phyloP scores from a whole-genome alignment of 2,888 invertebrate species.

The Netelia fuscicornis region DNA sequence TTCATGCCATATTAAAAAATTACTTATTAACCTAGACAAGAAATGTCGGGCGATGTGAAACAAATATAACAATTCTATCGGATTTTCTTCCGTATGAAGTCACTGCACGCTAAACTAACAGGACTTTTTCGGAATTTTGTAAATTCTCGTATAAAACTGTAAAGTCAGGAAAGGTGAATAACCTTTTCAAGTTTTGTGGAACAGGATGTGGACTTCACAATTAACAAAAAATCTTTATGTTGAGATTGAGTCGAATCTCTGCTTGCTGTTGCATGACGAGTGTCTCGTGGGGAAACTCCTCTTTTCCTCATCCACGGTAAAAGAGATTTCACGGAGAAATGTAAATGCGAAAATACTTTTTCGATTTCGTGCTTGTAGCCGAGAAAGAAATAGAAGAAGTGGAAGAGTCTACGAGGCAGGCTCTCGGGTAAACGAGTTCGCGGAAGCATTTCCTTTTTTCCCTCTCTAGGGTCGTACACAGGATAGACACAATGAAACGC shows the following conservation, averaged over 20 bases:
- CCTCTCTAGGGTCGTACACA: slow-evolving; percentile 5
- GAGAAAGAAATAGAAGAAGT: slow-evolving; percentile 32
- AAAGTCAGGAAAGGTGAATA: not conserved
- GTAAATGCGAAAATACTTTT: slow-evolving; percentile 64
- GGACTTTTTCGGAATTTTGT: too few relatives aligned
- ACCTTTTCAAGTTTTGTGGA: slow-evolving; percentile 6
- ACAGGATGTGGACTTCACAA: slow-evolving; percentile 8
- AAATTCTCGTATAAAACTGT: too few relatives aligned
- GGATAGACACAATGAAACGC: not conserved
- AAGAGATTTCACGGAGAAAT: slow-evolving; percentile 55
- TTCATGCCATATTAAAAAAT: too few relatives aligned
- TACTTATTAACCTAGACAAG: too few relatives aligned
- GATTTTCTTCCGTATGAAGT: too few relatives aligned
- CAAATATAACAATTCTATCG: too few relatives aligned
- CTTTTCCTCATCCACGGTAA: slow-evolving; percentile 25
- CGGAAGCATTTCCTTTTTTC: slow-evolving; percentile 51
- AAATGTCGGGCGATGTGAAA: too few relatives aligned
- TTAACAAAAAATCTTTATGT: slow-evolving; percentile 37
- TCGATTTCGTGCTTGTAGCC: slow-evolving; percentile 62
- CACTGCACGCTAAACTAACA: too few relatives aligned
- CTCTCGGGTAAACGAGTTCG: slow-evolving; percentile 73
- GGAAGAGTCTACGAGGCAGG: slow-evolving; percentile 55
- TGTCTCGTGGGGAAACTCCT: slow-evolving; percentile 49
- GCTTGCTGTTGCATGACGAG: slow-evolving; percentile 15
- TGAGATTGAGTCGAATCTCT: slow-evolving; percentile 37